These are phyloP conservation scores for Brenthis daphne DNA, from an alignment of 2,888 invertebrate species.

Conservation along the genomic window DNA sequence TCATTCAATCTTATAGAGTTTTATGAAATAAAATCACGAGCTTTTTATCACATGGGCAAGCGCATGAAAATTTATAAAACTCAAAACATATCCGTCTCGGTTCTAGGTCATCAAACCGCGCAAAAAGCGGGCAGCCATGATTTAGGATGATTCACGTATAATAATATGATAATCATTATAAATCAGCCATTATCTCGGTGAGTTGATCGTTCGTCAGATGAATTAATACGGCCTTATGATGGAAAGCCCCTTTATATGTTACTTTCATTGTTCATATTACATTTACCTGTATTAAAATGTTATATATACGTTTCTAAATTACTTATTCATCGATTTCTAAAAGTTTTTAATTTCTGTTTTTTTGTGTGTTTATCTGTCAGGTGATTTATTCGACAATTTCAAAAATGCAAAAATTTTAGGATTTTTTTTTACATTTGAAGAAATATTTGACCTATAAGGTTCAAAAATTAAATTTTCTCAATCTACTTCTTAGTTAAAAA, in stretches of 20 bases:
- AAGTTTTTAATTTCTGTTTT: too few relatives aligned
- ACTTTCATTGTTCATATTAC: neutral
- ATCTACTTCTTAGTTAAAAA: too few relatives aligned
- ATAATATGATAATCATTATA: conserved; percentile 73
- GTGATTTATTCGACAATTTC: too few relatives aligned
- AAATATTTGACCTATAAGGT: too few relatives aligned
- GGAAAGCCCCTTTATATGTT: conserved; percentile 43
- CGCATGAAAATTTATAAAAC: conserved; percentile 30
- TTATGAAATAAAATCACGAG: conserved; percentile 4
- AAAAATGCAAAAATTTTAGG: too few relatives aligned
- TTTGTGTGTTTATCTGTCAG: too few relatives aligned
- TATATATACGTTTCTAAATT: neutral
- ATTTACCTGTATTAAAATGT: neutral
- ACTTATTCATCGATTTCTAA: neutral
- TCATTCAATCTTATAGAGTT: neutral
- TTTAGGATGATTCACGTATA: conserved; percentile 66
- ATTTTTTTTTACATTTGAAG: too few relatives aligned
- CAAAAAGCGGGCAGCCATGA: conserved; percentile 54
- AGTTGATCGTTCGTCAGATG: conserved; percentile 61
- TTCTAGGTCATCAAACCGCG: conserved; percentile 51
- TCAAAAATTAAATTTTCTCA: too few relatives aligned
- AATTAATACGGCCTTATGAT: conserved; percentile 55
- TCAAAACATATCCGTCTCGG: conserved; percentile 37
- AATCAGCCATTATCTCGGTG: conserved; percentile 68
- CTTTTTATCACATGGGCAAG: conserved; percentile 6